Base-by-base conservation (phyloP, 2,113 vertebrate species). In the Pygoscelis adeliae region DNA sequence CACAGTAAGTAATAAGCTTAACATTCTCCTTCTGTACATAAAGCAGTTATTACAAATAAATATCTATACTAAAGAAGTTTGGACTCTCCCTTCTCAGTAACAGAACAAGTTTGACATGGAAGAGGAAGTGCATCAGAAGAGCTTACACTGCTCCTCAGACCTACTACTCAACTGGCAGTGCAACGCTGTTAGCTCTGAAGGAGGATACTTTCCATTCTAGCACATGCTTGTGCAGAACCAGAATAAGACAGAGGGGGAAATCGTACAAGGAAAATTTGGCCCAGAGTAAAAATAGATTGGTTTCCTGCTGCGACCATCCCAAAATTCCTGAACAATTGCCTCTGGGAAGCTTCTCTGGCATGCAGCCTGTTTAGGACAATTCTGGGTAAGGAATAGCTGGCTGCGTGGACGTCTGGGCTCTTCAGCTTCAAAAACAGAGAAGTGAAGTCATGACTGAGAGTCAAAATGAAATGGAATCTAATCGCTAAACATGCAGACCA, bases 261-360 rank as follows among this genome's bases (percentile, higher is more conserved):
- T 89, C 78, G 34, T 12, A 83, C 47, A 25, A 52, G 52, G 79
- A 30, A 93, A 63, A 77, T 66, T 59, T 65, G 89, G 85, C 69
- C 87, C 88, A 66, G 59, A 90, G 87, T 52, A 92, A 83, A 94
- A 95, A 87, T n/a, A 95, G 83, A 67, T 56, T 55, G 52, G 38
- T 91, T 96, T 95, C 87, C 89, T 95, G 65, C 66, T 78, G 74
- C 0, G 10, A 93, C 59, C 90, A 96, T 91, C 92, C 87, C 93
- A 69, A 69, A 86, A 96, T 94, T 96, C 94, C 89, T 96, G 59
- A 95, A 46, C 83, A 84, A 90, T 17, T 93, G 81, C 71, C 95
- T 95, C 59, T 0, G n/a, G 67, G 87, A 95, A 94, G 89, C 66
- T 84, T 76, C 56, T 44, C 61, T 88, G 92, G 90, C 95, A 81